phyloP scores from a whole-genome alignment of 1,140 invertebrate species.

The Hycleus phaleratus region DNA sequence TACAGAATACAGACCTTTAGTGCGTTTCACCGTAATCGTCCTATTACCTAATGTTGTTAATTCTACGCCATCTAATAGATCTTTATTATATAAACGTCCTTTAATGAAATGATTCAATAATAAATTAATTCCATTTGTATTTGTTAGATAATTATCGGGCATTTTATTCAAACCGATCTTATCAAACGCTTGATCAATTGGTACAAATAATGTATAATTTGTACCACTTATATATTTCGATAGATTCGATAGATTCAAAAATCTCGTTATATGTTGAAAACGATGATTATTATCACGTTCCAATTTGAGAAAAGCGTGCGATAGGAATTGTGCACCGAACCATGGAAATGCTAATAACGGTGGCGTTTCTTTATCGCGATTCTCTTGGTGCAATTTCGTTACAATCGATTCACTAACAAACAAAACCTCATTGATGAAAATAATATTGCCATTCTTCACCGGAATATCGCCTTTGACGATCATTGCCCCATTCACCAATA shows the following conservation, averaged over 20 bases:
- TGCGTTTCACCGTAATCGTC: conserved; percentile 42
- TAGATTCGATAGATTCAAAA: conserved; percentile 51
- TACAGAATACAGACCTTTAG: not conserved
- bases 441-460: conserved; percentile 50
- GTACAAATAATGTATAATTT: conserved; percentile 58
- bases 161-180: conserved; percentile 46
- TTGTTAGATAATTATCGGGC: conserved; percentile 50
- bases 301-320: conserved; percentile 52
- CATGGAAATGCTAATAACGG: conserved; percentile 55
- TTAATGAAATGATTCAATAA: conserved; percentile 56
- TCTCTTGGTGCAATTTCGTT: conserved; percentile 50
- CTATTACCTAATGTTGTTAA: conserved; percentile 47
- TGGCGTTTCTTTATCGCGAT: conserved; percentile 55
- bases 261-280: conserved; percentile 51
- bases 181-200: conserved; percentile 51
- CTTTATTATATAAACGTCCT: conserved; percentile 50
- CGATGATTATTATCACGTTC: conserved; percentile 44
- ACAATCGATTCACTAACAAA: conserved; percentile 54
- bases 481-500: conserved; percentile 50
- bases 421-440: conserved; percentile 53
- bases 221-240: conserved; percentile 50
- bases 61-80: conserved; percentile 46
- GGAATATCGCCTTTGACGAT: conserved; percentile 52
- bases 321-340: conserved; percentile 55
- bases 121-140: conserved; percentile 47